Conservation (phyloP, 2,797 vertebrate genomes). For the Yasuhikotakia modesta region DNA sequence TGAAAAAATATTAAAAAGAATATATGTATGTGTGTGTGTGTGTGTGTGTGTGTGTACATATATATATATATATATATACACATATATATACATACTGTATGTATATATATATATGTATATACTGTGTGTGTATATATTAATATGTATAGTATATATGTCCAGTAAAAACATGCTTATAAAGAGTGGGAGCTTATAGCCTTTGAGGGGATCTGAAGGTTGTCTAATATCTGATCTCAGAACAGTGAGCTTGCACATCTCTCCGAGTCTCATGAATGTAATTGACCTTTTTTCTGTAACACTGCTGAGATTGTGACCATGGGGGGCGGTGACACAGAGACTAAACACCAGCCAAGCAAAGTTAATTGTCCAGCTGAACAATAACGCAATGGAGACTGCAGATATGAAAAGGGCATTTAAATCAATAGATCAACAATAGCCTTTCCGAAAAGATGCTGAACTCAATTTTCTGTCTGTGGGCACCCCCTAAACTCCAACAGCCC, state of each 20-base stretch:
- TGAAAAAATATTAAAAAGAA: no score
- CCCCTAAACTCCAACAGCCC: slow-evolving; percentile 35
- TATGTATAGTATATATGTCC: slow-evolving; percentile 57
- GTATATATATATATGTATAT: background rate
- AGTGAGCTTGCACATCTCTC: slow-evolving; percentile 85
- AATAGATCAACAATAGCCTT: slow-evolving; percentile 90
- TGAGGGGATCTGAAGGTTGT: slow-evolving; percentile 92
- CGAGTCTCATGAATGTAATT: slow-evolving; percentile 95
- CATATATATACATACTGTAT: no score
- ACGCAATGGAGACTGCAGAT: slow-evolving; percentile 85
- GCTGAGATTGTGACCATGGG: slow-evolving; percentile 77
- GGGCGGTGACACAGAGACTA: slow-evolving; percentile 73
- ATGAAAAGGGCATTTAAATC: slow-evolving; percentile 98
- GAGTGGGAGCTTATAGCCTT: slow-evolving; percentile 68
- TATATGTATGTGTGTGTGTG: no score
- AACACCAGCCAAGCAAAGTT: slow-evolving; percentile 87
- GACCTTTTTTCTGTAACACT: slow-evolving; percentile 93
- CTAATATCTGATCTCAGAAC: slow-evolving; percentile 83
- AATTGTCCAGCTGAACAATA: slow-evolving; percentile 91
- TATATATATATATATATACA: no score
- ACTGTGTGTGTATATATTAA: background rate
- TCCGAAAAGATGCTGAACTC: slow-evolving; percentile 88
- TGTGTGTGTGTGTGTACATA: no score
- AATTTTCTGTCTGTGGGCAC: slow-evolving; percentile 84
- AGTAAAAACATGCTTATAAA: slow-evolving; percentile 36